Percentiles rank a stretch among this genome's conserved stretches.
These are phyloP conservation scores for Ips nitidus DNA, from an alignment of 1,140 invertebrate species.

Conservation along the genomic window DNA sequence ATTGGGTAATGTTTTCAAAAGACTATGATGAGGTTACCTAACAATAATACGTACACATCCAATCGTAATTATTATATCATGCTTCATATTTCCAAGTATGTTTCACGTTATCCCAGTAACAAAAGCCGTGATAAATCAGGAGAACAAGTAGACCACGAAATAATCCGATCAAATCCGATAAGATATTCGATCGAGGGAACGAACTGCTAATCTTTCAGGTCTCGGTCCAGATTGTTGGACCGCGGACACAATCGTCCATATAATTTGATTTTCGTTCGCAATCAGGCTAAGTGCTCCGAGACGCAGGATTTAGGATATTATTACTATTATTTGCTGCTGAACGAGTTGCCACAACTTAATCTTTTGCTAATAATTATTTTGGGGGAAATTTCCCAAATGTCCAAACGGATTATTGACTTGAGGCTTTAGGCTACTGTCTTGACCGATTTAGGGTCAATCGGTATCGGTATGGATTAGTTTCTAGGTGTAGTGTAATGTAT, in stretches of 20 bases:
- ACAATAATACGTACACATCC: background rate
- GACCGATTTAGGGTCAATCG: too few relatives aligned
- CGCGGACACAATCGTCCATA: slow-evolving; percentile 29
- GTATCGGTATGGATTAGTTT: too few relatives aligned
- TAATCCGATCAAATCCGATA: slow-evolving; percentile 26
- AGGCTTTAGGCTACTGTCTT: background rate
- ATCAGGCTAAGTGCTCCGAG: slow-evolving; percentile 34
- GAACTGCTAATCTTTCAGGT: slow-evolving; percentile 32
- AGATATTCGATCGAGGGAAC: slow-evolving; percentile 18
- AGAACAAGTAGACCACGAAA: slow-evolving; percentile 7
- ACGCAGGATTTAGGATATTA: slow-evolving; percentile 16
- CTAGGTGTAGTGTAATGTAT: too few relatives aligned
- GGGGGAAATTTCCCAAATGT: slow-evolving; percentile 1
- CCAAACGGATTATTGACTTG: background rate
- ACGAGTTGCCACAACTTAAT: slow-evolving; percentile 23
- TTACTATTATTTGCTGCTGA: background rate
- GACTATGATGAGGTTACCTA: background rate
- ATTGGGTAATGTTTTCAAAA: slow-evolving; percentile 7
- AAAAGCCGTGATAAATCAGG: background rate
- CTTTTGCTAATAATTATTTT: slow-evolving; percentile 25
- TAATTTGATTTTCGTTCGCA: slow-evolving; percentile 37
- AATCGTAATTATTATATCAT: too few relatives aligned
- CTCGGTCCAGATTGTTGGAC: slow-evolving; percentile 24
- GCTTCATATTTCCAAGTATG: too few relatives aligned
- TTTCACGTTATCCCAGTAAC: too few relatives aligned